Evolutionary conservation across 2,888 invertebrate genomes (phyloP).

Genomic region (Rhagium mordax): DNA sequence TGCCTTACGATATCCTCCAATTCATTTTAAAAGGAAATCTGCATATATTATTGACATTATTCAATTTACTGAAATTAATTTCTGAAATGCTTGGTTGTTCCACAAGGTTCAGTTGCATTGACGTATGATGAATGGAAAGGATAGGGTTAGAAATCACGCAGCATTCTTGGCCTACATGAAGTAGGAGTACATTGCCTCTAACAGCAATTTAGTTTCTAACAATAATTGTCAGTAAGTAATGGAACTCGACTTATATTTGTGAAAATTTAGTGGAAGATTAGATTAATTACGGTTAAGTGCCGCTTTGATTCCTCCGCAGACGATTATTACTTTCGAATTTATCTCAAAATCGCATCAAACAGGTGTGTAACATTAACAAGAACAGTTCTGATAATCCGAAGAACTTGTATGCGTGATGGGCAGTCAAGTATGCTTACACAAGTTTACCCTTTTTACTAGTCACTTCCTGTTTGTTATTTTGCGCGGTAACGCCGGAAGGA

Average conservation of each 20-base stretch:
- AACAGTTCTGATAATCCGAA: not conserved
- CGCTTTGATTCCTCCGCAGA: not conserved
- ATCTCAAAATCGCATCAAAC: conserved; percentile 10
- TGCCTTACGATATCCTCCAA: too few relatives aligned
- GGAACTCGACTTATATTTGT: not conserved
- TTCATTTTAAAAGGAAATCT: too few relatives aligned
- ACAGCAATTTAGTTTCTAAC: too few relatives aligned
- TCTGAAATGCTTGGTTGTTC: too few relatives aligned
- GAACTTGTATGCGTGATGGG: conserved; percentile 2
- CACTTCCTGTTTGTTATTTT: conserved; percentile 36
- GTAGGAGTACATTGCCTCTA: too few relatives aligned
- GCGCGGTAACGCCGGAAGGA: conserved; percentile 20
- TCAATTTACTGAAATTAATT: too few relatives aligned
- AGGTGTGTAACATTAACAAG: conserved; percentile 10
- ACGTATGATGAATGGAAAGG: too few relatives aligned
- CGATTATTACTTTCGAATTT: not conserved
- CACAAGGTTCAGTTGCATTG: too few relatives aligned
- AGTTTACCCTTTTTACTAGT: conserved; percentile 34
- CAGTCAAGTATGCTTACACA: conserved; percentile 27
- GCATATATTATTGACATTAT: too few relatives aligned
- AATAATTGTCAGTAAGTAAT: not conserved
- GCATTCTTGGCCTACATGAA: too few relatives aligned
- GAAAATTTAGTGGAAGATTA: not conserved
- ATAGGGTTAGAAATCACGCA: too few relatives aligned
- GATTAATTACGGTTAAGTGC: not conserved